A percentile compares a stretch with the other conserved stretches of the same genome.
phyloP scores from a whole-genome alignment of 1,140 invertebrate genomes.

The Delia radicum region DNA sequence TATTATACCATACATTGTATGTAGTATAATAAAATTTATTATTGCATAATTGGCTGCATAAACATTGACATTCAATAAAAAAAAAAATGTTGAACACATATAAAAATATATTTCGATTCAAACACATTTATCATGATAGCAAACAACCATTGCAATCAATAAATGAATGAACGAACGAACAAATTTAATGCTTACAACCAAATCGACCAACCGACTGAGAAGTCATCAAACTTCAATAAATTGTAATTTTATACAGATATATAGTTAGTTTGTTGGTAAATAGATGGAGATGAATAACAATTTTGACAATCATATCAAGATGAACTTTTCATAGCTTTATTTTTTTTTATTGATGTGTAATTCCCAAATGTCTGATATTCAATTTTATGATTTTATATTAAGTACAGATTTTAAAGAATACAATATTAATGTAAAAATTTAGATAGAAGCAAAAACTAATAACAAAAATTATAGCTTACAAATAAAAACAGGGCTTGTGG shows the following conservation, averaged over 20 bases:
- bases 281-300: background rate
- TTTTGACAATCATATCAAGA: background rate
- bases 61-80: constrained; percentile 21
- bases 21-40: constrained; percentile 16
- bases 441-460: too few relatives aligned
- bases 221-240: background rate
- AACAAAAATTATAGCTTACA: too few relatives aligned
- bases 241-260: background rate
- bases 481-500: too few relatives aligned
- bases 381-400: background rate
- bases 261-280: background rate
- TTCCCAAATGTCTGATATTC: background rate
- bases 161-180: background rate
- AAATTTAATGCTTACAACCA: background rate
- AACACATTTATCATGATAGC: background rate
- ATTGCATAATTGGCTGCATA: constrained; percentile 23
- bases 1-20: background rate
- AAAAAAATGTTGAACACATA: background rate
- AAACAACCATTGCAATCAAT: background rate
- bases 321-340: background rate
- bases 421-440: too few relatives aligned
- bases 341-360: background rate
- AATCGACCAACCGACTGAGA: background rate
- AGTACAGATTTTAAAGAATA: too few relatives aligned
- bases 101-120: too few relatives aligned